Evolutionary conservation across 2,797 vertebrate species (phyloP), one percentile per base, ranked within the genome.

Genomic region (Hephaestus fuliginosus): DNA sequence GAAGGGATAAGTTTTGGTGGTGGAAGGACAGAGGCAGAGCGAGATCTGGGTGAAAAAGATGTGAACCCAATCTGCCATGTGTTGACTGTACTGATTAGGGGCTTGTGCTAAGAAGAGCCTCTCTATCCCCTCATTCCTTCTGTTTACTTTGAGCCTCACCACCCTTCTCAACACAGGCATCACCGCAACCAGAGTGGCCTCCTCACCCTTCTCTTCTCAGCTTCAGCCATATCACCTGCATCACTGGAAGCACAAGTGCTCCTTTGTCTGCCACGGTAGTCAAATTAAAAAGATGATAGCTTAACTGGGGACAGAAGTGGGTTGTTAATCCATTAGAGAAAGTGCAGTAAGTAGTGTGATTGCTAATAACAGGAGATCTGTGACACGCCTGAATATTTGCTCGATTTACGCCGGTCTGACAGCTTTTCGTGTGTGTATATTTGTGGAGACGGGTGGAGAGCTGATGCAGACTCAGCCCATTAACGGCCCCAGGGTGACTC

Each of bases 31-130:
- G 88, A 85, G 68, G 74, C 80, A 61, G 81, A 68, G 80, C 7
- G 39, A 70, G 78, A 85, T 77, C 48, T 20, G 55, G 63, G 80
- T 71, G 74, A 83, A 66, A 83, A 74, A 85, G 89, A 91, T 87
- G 86, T 93, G 93, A 94, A 94, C 90, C 91, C 94, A 95, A 94
- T 95, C 92, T 94, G 80, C 83, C 77, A 78, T 74, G 89, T 95
- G 95, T 95, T 94, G 94, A 93, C 94, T 89, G 90, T 92, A 88
- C 91, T 93, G 92, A 95, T 95, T 91, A 93, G 91, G 82, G 89
- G 90, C 88, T 94, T 91, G 90, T 80, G 88, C 86, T 77, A 85
- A 88, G 91, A 91, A 86, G 88, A 94, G 87, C 86, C 91, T 85
- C 86, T 93, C 88, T 79, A 91, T 92, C 92, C 93, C 91, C 76